A percentile compares a stretch with the other conserved stretches of the same genome.
phyloP scores from a whole-genome alignment of 2,797 vertebrate species.

The Ficedula albicollis region DNA sequence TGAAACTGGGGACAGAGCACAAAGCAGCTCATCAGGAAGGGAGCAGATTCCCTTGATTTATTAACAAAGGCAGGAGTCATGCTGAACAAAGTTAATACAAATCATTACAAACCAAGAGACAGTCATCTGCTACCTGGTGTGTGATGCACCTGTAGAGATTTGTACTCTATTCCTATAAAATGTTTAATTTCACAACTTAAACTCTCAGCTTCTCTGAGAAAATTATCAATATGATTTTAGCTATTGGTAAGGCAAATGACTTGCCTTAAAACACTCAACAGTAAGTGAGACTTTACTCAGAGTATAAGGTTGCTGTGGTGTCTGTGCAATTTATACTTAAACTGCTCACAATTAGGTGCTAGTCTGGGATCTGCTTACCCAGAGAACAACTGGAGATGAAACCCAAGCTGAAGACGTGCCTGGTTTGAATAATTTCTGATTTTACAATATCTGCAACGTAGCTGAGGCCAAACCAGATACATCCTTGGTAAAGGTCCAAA shows the following conservation, averaged over 20 bases:
- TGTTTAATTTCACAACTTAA: neutral
- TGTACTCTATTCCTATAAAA: neutral
- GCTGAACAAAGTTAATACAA: neutral
- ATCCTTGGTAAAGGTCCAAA: neutral
- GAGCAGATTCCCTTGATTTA: neutral
- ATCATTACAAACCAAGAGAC: neutral
- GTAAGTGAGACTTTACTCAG: neutral
- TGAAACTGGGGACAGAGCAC: slow-evolving; percentile 76
- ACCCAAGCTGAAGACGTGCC: neutral
- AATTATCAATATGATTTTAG: neutral
- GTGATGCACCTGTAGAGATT: neutral
- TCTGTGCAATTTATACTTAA: neutral
- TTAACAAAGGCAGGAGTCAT: neutral
- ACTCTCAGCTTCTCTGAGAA: neutral
- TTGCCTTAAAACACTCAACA: neutral
- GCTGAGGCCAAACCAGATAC: neutral
- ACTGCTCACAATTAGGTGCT: neutral
- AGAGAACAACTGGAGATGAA: neutral
- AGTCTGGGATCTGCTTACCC: neutral
- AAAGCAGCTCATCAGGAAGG: slow-evolving; percentile 5
- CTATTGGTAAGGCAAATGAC: neutral
- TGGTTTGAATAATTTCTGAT: neutral
- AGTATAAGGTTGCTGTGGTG: neutral
- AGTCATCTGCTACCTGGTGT: too few relatives aligned
- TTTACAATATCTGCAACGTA: neutral